Evolutionary conservation across 2,113 vertebrate species (phyloP), one percentile per base, ranked within the genome.

Genomic region (Hypanus sabinus): DNA sequence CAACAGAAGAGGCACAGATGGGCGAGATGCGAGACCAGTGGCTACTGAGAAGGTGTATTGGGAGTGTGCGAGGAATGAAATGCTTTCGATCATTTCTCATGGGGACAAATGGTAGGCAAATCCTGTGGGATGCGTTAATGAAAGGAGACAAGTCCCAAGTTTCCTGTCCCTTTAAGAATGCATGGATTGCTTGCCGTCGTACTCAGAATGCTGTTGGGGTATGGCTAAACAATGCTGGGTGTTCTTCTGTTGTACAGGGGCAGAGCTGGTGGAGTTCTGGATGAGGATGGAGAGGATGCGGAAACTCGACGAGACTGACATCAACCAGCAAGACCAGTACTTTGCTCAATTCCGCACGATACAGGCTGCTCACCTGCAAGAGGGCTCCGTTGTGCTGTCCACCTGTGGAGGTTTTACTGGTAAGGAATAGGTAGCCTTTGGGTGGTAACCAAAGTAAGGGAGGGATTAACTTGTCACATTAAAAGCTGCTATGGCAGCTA

Each of bases 191-290:
- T 70, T 18, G 9, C 68, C 14, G 68, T 70, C 1, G 68, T 70
- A 12, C 18, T 73, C 22, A 22, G 71, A 9, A 65, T 65, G 62
- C 62, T 3, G 62, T 65, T 65, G 62, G 5, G 22, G 16, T 20
- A 73, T 73, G 20, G 71, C 68, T 18, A 11, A 2, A 24, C 71
- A 16, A n/a, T 88, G n/a, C 30, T 6, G 30, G 5, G 12, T 46
- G 33, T 80, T 18, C 36, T 90, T n/a, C 79, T 46, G 22, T 27
- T 94, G 36, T 62, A 38, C 46, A 97, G 97, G 97, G 60, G 97
- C 97, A 95, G 96, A 97, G 6, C 62, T 97, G 95, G 81, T 95
- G 0, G 95, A 96, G 70, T 97, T 97, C 95, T 97, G 97, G 97
- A 94, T 97, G 65, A 95, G 95, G 65, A 95, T 95, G 0, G 96